Evolutionary conservation across 2,113 vertebrate species (phyloP), one percentile per base, ranked within the genome.

Genomic region (Oryctolagus cuniculus): DNA sequence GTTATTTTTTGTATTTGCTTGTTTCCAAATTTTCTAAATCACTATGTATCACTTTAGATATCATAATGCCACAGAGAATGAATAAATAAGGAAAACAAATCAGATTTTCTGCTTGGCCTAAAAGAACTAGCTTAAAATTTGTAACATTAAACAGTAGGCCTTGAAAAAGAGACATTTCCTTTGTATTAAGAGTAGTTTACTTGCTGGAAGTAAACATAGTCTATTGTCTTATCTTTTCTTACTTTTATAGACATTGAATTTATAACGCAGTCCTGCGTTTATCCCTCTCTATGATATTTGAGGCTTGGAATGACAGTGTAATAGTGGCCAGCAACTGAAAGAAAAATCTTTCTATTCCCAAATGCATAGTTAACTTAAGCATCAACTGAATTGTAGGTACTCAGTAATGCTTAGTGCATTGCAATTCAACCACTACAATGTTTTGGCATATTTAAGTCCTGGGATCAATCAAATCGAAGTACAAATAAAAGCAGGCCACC

Each of bases 401-500:
- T 79, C 17, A 53, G 27, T 82, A 70, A 80, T 16, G 1, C 84
- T 58, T 69, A 27, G n/a, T 19, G 5, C 1, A 11, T 55, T 94
- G 15, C 49, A 84, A 75, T 70, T 63, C 8, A 91, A 82, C 22
- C 10, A 70, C 34, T 64, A 92, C 11, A 74, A 87, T 44, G 27
- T 16, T 69, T 64, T 61, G 92, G 2, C n/a, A n/a, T 69, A 69
- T 11, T 31, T 55, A 82, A 87, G 3, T 72, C 7, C 25, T 34
- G 6, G 3, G 9, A 84, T 58, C 15, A 90, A 70, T 89, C 16
- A 79, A 73, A 94, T 34, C 21, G 34, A 79, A 70, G 12, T 34
- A 90, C 38, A 90, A 91, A 78, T 49, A 53, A 84, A 95, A 87
- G 21, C 53, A 94, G 88, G 79, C 79, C 84, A 67, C 25, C 16